Percentiles rank a stretch among this genome's conserved stretches.
Evolutionary conservation across 2,797 vertebrate genomes (phyloP).

Genomic region (Todus mexicanus): DNA sequence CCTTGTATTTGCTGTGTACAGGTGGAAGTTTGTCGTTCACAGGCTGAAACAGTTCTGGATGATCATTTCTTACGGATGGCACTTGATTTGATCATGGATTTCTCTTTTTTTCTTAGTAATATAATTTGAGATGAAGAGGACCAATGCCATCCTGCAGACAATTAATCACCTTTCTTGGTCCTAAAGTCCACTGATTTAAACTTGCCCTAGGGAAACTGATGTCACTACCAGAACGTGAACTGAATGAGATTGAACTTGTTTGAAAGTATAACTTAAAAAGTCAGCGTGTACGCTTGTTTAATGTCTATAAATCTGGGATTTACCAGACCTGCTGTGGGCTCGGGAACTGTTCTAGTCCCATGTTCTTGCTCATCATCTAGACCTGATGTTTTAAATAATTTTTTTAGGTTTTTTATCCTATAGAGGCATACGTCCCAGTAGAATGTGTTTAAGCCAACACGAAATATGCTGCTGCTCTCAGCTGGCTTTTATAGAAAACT

Average conservation of each 20-base stretch:
- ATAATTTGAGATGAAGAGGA: not conserved
- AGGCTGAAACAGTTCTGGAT: not conserved
- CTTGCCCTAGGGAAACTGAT: not conserved
- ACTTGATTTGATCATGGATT: not conserved
- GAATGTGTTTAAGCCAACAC: not conserved
- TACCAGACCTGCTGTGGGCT: not conserved
- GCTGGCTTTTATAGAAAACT: not conserved
- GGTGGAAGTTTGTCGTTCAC: not conserved
- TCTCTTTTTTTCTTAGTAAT: not conserved
- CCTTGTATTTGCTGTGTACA: not conserved
- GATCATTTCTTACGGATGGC: not conserved
- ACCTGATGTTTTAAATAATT: not conserved
- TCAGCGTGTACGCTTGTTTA: not conserved
- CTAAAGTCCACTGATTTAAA: not conserved
- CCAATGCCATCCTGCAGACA: not conserved
- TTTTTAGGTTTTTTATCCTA: not conserved
- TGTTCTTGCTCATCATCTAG: not conserved
- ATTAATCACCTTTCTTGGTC: not conserved
- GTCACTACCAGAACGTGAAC: not conserved
- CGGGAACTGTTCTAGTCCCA: not conserved
- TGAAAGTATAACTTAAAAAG: not conserved
- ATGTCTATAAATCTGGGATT: not conserved
- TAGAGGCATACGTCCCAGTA: not conserved
- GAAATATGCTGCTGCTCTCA: not conserved
- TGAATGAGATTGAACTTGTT: not conserved